phyloP scores from a whole-genome alignment of 2,888 invertebrate species.

The Sinohyriopsis cumingii region DNA sequence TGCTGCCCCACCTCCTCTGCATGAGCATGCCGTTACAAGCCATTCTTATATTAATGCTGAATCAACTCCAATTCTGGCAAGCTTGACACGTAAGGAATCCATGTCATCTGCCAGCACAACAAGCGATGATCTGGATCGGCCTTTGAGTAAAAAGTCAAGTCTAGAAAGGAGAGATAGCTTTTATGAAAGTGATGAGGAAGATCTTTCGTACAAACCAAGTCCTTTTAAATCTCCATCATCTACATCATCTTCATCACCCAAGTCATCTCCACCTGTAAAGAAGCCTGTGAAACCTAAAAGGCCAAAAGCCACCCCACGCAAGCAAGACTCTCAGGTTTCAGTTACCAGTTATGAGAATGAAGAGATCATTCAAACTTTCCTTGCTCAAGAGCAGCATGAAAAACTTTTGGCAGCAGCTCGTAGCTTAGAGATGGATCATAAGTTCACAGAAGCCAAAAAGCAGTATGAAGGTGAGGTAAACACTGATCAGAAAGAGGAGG shows the following conservation, averaged over 20 bases:
- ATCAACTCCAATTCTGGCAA: constrained; percentile 5
- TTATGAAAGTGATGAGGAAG: constrained; percentile 62
- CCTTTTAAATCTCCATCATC: constrained; percentile 14
- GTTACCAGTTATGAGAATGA: constrained; percentile 48
- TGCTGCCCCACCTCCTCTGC: constrained; percentile 19
- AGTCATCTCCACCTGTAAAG: constrained; percentile 7
- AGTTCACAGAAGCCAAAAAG: constrained; percentile 9
- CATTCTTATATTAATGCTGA: background rate
- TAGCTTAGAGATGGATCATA: constrained; percentile 7
- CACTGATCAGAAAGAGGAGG: too few relatives aligned
- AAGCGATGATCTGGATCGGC: constrained; percentile 13
- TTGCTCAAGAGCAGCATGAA: constrained; percentile 25
- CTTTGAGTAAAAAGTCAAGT: background rate
- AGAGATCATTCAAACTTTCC: constrained; percentile 38
- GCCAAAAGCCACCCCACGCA: constrained; percentile 43
- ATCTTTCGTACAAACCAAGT: constrained; percentile 8
- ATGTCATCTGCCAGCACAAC: constrained; percentile 16
- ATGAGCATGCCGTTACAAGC: constrained; percentile 21
- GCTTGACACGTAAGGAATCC: constrained; percentile 12
- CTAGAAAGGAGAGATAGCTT: constrained; percentile 56
- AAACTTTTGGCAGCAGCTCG: background rate
- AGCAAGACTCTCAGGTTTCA: constrained; percentile 37
- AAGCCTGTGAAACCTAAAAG: constrained; percentile 25
- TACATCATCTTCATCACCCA: constrained; percentile 5
- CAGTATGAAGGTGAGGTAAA: constrained; percentile 5